Conservation (phyloP, 2,888 invertebrate genomes). For the Capitulum mitella region DNA sequence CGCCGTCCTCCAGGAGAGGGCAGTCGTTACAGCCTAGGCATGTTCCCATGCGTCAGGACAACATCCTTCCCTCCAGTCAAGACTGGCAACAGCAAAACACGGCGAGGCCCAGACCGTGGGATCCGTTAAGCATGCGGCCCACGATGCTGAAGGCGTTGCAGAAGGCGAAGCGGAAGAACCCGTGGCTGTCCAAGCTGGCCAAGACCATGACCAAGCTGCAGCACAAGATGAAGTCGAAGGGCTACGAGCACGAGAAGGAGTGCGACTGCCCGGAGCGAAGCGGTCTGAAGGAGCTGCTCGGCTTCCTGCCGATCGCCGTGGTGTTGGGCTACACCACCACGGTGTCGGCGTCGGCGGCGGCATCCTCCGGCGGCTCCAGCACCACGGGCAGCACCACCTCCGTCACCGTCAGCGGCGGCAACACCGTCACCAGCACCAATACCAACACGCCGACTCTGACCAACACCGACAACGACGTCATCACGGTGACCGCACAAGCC, state of each 20-base stretch:
- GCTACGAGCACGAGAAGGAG: not conserved
- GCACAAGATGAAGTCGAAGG: not conserved
- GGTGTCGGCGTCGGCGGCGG: not conserved
- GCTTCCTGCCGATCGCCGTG: slow-evolving; percentile 21
- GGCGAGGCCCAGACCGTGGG: no score
- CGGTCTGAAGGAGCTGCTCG: slow-evolving; percentile 17
- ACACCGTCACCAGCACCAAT: slow-evolving; percentile 24
- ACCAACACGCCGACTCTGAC: slow-evolving; percentile 18
- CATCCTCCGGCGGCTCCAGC: not conserved
- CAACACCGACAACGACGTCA: slow-evolving; percentile 25
- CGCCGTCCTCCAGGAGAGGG: no score
- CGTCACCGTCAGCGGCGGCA: slow-evolving; percentile 22
- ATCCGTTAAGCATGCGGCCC: not conserved
- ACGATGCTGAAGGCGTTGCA: not conserved
- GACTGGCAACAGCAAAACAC: no score
- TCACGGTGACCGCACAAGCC: not conserved
- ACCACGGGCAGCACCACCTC: not conserved
- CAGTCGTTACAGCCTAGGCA: no score
- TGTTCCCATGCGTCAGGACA: no score
- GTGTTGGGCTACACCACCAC: slow-evolving; percentile 21
- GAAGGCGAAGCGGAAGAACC: not conserved
- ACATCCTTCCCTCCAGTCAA: no score
- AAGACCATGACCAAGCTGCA: not conserved
- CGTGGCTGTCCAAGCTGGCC: not conserved
- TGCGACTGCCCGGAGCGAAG: not conserved